Conservation (phyloP, 2,888 invertebrate genomes). For the Uloborus plumipes region DNA sequence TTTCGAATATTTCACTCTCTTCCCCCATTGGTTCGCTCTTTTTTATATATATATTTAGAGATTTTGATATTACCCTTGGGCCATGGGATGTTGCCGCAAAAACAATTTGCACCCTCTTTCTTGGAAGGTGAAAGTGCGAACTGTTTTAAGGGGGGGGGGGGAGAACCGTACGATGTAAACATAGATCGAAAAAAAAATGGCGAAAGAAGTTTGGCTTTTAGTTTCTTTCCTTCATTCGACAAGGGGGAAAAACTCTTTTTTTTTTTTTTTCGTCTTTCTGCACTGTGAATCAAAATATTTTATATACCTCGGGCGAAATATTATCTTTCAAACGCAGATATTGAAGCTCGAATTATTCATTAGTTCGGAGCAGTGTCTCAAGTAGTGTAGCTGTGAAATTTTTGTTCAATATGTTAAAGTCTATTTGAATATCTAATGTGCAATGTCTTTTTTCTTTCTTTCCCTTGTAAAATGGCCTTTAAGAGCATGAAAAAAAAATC, state of each 20-base stretch:
- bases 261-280: not conserved
- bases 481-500: too few species aligned
- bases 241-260: not conserved
- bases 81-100: slow-evolving; percentile 21
- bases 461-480: too few species aligned
- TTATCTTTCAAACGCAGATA: slow-evolving; percentile 9
- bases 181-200: too few species aligned
- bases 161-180: too few species aligned
- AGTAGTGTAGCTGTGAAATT: not conserved
- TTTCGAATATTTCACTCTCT: not conserved
- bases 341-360: slow-evolving; percentile 25
- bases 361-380: not conserved
- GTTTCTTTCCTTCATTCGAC: not conserved
- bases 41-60: slow-evolving; percentile 21
- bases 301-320: slow-evolving; percentile 20
- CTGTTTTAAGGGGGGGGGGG: not conserved
- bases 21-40: too few species aligned
- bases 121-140: not conserved
- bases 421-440: too few species aligned
- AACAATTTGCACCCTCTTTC: slow-evolving; percentile 29
- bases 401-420: too few species aligned
- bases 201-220: not conserved
- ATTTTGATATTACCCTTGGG: slow-evolving; percentile 56
- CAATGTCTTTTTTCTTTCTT: too few species aligned
- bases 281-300: not conserved